phyloP scores from a whole-genome alignment of 1,140 invertebrate species.

The Trichoplusia ni region DNA sequence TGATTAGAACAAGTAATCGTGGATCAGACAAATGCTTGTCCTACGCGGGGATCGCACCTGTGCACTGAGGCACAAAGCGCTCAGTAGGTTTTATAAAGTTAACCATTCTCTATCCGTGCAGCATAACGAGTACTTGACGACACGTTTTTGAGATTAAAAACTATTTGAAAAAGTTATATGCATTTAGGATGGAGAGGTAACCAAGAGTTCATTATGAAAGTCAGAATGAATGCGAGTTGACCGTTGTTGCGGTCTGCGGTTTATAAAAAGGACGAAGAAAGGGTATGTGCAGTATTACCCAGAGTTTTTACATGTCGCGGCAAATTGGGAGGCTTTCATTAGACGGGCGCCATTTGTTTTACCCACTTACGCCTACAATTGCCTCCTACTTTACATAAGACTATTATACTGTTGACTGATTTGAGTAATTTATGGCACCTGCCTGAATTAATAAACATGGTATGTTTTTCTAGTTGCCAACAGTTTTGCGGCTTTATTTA shows the following conservation, averaged over 20 bases:
- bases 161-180: no score
- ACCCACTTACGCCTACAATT: constrained; percentile 8
- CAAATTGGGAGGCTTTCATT: constrained; percentile 56
- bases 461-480: no score
- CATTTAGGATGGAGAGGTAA: no score
- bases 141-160: no score
- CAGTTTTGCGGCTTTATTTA: background rate
- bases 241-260: background rate
- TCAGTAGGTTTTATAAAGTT: no score
- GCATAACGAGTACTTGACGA: no score
- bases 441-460: no score
- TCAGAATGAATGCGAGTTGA: background rate
- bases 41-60: no score
- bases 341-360: constrained; percentile 49
- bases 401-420: constrained; percentile 27
- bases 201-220: background rate
- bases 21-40: no score
- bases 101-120: no score
- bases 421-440: constrained; percentile 8
- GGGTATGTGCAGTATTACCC: constrained; percentile 48
- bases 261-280: constrained; percentile 37
- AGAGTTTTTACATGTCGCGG: constrained; percentile 53
- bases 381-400: background rate
- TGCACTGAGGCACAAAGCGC: no score
- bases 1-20: no score